These are phyloP conservation scores for Melanostoma mellinum DNA, from an alignment of 2,888 invertebrate genomes.

Conservation along the genomic window DNA sequence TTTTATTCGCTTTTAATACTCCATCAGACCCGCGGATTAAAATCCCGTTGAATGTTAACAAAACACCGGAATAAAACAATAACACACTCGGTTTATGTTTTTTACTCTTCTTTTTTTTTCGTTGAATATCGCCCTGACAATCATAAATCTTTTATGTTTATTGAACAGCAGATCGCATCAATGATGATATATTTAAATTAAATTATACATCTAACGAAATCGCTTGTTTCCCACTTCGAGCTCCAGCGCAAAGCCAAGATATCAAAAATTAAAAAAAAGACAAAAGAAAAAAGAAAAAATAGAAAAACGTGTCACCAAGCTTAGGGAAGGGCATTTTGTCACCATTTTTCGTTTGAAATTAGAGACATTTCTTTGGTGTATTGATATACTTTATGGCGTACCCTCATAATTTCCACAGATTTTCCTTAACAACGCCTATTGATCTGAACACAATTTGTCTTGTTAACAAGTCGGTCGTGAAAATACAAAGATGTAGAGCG, in stretches of 20 bases:
- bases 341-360: too few species aligned
- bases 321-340: too few species aligned
- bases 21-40: conserved; percentile 17
- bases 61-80: conserved; percentile 11
- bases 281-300: conserved; percentile 2
- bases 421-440: conserved; percentile 7
- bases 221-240: too few species aligned
- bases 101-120: not conserved
- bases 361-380: not conserved
- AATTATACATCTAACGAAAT: not conserved
- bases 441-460: conserved; percentile 36
- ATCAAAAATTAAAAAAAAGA: not conserved
- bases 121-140: conserved; percentile 10
- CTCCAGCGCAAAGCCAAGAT: not conserved
- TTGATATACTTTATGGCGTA: not conserved
- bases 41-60: conserved; percentile 6
- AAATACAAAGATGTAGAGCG: not conserved
- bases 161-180: not conserved
- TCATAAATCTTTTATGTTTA: conserved; percentile 22
- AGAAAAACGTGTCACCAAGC: not conserved
- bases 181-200: conserved; percentile 21
- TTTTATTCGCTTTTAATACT: conserved; percentile 53
- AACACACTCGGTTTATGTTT: not conserved
- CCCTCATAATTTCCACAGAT: conserved; percentile 45
- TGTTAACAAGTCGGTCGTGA: conserved; percentile 22